phyloP scores from a whole-genome alignment of 2,888 invertebrate genomes.

The Tetrapedia diversipes region DNA sequence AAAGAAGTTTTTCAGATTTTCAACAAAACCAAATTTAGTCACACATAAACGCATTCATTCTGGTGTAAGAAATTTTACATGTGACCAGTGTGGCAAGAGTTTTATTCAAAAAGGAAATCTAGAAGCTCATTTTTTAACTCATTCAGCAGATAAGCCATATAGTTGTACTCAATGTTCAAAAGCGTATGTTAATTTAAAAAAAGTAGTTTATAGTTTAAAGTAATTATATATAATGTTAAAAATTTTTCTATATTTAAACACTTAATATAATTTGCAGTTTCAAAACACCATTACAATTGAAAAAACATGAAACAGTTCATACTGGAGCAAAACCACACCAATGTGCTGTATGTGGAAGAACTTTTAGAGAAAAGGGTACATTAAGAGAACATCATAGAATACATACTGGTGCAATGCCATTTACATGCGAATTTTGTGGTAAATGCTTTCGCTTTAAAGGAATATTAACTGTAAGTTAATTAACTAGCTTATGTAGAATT shows the following conservation, averaged over 20 bases:
- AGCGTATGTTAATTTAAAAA: constrained; percentile 75
- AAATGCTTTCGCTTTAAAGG: constrained; percentile 91
- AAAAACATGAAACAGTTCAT: constrained; percentile 86
- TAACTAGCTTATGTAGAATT: constrained; percentile 10
- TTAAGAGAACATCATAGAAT: constrained; percentile 89
- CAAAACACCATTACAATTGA: constrained; percentile 85
- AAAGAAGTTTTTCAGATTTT: constrained; percentile 79
- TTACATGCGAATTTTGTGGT: constrained; percentile 89
- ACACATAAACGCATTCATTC: constrained; percentile 85
- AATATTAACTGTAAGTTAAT: constrained; percentile 85
- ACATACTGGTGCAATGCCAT: constrained; percentile 91
- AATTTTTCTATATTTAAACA: constrained; percentile 5
- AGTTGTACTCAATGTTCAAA: constrained; percentile 84
- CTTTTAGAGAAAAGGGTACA: constrained; percentile 88
- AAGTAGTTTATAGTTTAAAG: not conserved
- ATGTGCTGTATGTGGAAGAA: constrained; percentile 86
- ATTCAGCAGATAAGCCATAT: constrained; percentile 84
- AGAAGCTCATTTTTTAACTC: constrained; percentile 85
- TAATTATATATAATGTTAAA: too few relatives aligned
- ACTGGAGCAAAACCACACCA: constrained; percentile 86
- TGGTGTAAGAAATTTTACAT: constrained; percentile 84
- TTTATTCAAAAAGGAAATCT: constrained; percentile 86
- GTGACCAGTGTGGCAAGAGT: constrained; percentile 85
- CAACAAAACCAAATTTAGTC: constrained; percentile 85
- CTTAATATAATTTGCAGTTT: constrained; percentile 78